Base-by-base conservation (phyloP, 2,113 vertebrate species). In the Pygoscelis antarcticus region DNA sequence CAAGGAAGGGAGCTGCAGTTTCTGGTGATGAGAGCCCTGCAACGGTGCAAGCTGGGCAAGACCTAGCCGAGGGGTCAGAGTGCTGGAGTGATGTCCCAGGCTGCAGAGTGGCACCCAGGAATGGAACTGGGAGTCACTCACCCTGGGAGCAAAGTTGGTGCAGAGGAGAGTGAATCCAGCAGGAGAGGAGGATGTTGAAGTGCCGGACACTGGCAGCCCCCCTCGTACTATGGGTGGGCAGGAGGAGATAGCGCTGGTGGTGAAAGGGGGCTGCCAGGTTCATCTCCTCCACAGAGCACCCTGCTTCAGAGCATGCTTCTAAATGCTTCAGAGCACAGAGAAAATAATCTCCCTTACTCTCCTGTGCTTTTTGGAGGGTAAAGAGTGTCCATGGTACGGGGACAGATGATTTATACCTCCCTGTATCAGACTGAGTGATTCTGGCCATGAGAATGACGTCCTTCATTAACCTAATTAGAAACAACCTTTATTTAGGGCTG, bases 391-490 rank as follows among this genome's bases (percentile, higher is more conserved):
- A 12, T 22, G n/a, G 62, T 20, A 38, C 17, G 51, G 58, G 21
- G 51, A 82, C 1, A 4, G 32, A 78, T 51, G 57, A 87, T 94
- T 95, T 90, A 49, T 86, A 26, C 30, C 65, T 84, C 47, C 54
- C 36, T 72, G 40, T 44, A 71, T n/a, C 38, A 90, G 71, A 70
- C 34, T 1, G 6, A 74, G 62, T 26, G 47, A 88, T 65, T 94
- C 78, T 64, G 62, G 70, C 69, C 74, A 61, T 30, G 30, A 83
- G 42, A 83, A 68, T 20, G 4, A 85, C 0, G 1, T 38, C 58
- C 84, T 69, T 93, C 47, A 69, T 93, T 90, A 89, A 78, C 51
- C 62, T 91, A 55, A 92, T 77, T 76, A 38, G 46, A 94, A 89
- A 85, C 30, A 65, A 91, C 57, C 69, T 95, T 92, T 69, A 36